Base-by-base conservation (phyloP, 2,888 invertebrate genomes). In the Julus scanicus region DNA sequence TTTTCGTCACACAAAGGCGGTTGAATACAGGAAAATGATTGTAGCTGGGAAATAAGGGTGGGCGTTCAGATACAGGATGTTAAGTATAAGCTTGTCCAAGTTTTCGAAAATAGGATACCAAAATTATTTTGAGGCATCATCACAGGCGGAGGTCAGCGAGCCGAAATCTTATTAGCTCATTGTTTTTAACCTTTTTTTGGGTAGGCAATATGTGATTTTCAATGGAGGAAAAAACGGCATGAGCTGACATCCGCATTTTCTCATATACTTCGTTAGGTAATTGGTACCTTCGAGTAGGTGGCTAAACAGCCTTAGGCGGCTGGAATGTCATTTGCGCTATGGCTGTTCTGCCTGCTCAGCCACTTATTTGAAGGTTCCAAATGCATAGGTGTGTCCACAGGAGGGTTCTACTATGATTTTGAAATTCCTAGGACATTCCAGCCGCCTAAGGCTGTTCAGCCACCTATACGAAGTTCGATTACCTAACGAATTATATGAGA, bases 41-140 rank as follows among this genome's bases (percentile, higher is more conserved):
- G 37, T 29, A 80, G 11, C 20, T 80, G 80, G 80, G 80, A 80
- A 80, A 37, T 29, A 9, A 80, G 13, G 80, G 80, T 80, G 80
- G 80, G 80, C 29, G 80, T 5, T 13, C 3, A 37, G 80, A 37
- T 80, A 13, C 80, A 80, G 80, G 80, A 80, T 37, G 53, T 53
- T 53, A 15, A n/a, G n/a, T n/a, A n/a, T 53, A 2, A 53, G 44
- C 44, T 44, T 11, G 80, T 80, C 29, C 80, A n/a, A 71, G 20
- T 71, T 71, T 71, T 80, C 37, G 80, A 37, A 44, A 80, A 80
- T 80, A 80, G 37, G 80, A 80, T 80, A 29, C 80, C 80, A 37
- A 80, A 80, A 29, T 71, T 20, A 29, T 71, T 80, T 80, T 37
- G 1, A 29, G 80, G 80, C 1, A 80, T 37, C 80, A 80, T 80